These are phyloP conservation scores for Melanotaenia duboulayi DNA, from an alignment of 2,113 vertebrate species.

Conservation along the genomic window DNA sequence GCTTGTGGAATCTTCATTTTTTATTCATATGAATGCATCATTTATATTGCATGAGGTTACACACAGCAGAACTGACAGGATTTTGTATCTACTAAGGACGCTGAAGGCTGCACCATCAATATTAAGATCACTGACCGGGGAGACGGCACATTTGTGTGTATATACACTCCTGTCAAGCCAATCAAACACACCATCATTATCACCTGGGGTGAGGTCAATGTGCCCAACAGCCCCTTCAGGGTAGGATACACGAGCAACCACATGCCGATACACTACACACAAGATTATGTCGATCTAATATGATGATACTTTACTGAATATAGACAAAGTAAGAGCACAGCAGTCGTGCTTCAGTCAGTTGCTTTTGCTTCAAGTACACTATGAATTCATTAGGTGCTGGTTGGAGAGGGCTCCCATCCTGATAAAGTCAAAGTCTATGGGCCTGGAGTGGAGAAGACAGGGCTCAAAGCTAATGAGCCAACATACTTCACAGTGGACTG, in stretches of 20 bases:
- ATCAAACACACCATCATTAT: conserved; percentile 96
- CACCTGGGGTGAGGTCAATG: conserved; percentile 91
- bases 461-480: conserved; percentile 93
- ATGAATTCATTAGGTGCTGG: conserved; percentile 85
- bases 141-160: conserved; percentile 89
- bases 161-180: conserved; percentile 91
- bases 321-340: conserved; percentile 46
- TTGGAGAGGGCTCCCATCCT: conserved; percentile 94
- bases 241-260: conserved; percentile 74
- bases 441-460: conserved; percentile 94
- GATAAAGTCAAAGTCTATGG: conserved; percentile 92
- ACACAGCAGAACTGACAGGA: conserved; percentile 26
- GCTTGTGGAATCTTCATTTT: conserved; percentile 8
- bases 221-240: conserved; percentile 94
- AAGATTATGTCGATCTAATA: conserved; percentile 37
- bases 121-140: conserved; percentile 91
- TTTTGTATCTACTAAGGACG: conserved; percentile 82
- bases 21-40: conserved; percentile 34
- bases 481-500: conserved; percentile 98
- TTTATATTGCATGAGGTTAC: conserved; percentile 46
- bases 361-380: conserved; percentile 58
- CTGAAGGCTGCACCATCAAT: conserved; percentile 90
- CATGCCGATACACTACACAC: background rate
- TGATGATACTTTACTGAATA: conserved; percentile 47
- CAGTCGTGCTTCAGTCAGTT: conserved; percentile 40